Evolutionary conservation across 2,888 invertebrate genomes (phyloP).

Genomic region (Volucella bombylans): DNA sequence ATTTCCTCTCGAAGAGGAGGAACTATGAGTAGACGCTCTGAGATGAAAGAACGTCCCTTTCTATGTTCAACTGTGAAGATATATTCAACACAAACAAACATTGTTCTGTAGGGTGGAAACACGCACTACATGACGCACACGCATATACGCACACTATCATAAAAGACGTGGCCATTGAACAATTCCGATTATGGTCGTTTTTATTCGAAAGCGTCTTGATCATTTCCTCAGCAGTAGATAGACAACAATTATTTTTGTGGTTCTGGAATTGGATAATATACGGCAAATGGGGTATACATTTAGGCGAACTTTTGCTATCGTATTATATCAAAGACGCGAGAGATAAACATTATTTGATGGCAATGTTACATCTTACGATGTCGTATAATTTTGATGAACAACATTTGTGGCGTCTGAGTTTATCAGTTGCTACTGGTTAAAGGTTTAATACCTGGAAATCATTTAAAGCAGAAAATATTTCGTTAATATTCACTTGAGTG

Average conservation of each 20-base stretch:
- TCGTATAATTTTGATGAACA: neutral
- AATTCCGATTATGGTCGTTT: too few species aligned
- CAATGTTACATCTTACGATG: neutral
- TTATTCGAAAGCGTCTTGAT: slow-evolving; percentile 9
- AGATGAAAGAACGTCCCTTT: neutral
- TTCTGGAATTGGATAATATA: slow-evolving; percentile 46
- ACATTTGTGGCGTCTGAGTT: too few species aligned
- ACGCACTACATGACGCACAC: slow-evolving; percentile 1
- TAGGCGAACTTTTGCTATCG: slow-evolving; percentile 29
- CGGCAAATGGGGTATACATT: slow-evolving; percentile 30
- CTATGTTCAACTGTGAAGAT: too few species aligned
- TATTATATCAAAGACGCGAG: slow-evolving; percentile 20
- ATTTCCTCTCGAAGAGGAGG: slow-evolving; percentile 5
- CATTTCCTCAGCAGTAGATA: slow-evolving; percentile 44
- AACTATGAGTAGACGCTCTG: too few species aligned
- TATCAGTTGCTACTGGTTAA: too few species aligned
- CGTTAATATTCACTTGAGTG: too few species aligned
- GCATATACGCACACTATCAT: too few species aligned
- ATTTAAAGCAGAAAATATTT: too few species aligned
- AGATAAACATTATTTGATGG: neutral
- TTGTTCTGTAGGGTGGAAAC: slow-evolving; percentile 12
- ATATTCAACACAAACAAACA: slow-evolving; percentile 12
- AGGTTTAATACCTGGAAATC: too few species aligned
- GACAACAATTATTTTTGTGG: slow-evolving; percentile 58
- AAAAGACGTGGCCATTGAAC: too few species aligned